A percentile compares a stretch with the other conserved stretches of the same genome.
Conservation (phyloP, 2,888 invertebrate species). For the Leucophenga maculata region DNA sequence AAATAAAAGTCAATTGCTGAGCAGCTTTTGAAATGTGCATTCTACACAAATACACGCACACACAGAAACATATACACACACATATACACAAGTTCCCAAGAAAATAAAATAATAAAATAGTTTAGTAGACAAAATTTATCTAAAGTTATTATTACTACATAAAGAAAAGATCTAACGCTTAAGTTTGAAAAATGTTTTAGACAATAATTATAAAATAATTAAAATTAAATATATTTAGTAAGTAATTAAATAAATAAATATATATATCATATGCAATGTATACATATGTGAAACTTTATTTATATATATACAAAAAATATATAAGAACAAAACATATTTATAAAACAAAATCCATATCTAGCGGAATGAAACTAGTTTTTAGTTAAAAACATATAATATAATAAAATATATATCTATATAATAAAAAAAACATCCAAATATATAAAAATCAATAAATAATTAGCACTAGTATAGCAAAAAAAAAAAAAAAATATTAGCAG, state of each 20-base stretch:
- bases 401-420: constrained; percentile 10
- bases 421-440: not conserved
- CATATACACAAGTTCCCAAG: too few relatives aligned
- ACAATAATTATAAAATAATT: constrained; percentile 56
- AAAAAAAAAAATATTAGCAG: constrained; percentile 13
- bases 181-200: constrained; percentile 55
- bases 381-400: too few relatives aligned
- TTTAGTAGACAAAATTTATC: constrained; percentile 9
- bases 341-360: not conserved
- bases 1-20: not conserved
- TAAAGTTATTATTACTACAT: not conserved
- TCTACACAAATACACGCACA: not conserved
- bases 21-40: not conserved
- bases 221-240: constrained; percentile 7
- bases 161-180: constrained; percentile 12
- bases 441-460: constrained; percentile 39
- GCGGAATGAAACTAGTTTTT: too few relatives aligned
- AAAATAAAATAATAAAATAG: not conserved
- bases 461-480: constrained; percentile 14
- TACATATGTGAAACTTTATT: constrained; percentile 16
- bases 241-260: constrained; percentile 18
- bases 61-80: too few relatives aligned
- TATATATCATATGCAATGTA: constrained; percentile 20
- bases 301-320: constrained; percentile 12
- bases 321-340: not conserved